phyloP scores from a whole-genome alignment of 2,113 vertebrate genomes.

The Pseudorasbora parva region DNA sequence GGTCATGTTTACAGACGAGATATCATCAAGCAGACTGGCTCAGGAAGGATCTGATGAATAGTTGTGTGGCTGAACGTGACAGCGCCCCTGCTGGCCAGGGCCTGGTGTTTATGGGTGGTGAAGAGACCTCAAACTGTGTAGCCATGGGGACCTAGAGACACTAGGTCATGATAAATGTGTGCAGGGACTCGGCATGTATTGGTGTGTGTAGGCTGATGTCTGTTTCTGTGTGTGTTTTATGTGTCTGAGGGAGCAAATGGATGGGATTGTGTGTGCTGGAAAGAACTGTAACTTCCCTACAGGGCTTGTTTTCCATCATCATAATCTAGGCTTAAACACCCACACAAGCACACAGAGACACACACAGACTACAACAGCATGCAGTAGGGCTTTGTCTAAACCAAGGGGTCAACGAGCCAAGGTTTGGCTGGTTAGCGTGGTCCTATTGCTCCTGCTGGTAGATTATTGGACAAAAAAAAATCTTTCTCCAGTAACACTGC shows the following conservation, averaged over 20 bases:
- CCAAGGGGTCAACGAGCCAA: background rate
- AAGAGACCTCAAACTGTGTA: conserved; percentile 20
- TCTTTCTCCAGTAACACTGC: background rate
- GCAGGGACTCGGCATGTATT: conserved; percentile 4
- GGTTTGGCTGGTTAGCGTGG: background rate
- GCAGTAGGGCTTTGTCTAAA: background rate
- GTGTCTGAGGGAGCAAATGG: background rate
- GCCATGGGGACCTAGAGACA: conserved; percentile 57
- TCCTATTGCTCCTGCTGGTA: background rate
- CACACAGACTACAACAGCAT: background rate
- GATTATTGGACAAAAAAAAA: background rate
- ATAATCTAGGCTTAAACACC: conserved; percentile 48
- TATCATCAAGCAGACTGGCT: conserved; percentile 22
- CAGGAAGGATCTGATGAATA: conserved; percentile 61
- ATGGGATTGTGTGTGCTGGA: background rate
- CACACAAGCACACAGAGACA: conserved; percentile 37
- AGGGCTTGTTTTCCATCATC: conserved; percentile 43
- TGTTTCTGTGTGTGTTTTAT: conserved; percentile 17
- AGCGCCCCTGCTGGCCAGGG: conserved; percentile 58
- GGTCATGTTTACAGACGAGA: conserved; percentile 27
- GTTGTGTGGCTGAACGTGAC: conserved; percentile 51
- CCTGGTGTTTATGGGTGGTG: conserved; percentile 31
- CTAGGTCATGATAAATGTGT: conserved; percentile 63
- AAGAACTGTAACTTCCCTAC: conserved; percentile 32
- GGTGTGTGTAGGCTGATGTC: conserved; percentile 27